Evolutionary conservation across 2,888 invertebrate species (phyloP), one percentile per base, ranked within the genome.

Genomic region (Agonopterix arenella): DNA sequence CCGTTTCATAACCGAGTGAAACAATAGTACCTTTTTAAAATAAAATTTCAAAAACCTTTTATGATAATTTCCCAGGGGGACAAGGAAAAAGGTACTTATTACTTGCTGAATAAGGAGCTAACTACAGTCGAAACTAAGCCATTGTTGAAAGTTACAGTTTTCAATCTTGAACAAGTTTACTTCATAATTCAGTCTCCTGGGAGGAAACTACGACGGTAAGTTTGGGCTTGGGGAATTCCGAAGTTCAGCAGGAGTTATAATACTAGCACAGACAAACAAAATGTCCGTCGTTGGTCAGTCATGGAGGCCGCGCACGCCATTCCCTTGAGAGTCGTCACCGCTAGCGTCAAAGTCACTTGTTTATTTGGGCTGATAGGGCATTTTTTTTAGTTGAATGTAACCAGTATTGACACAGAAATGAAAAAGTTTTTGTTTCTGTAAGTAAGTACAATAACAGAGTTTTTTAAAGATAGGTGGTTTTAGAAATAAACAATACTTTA

Each of bases 131-230:
- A 64, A 70, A 72, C 62, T 67, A 67, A 50, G 62, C 61, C 44
- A 45, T 45, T 49, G 49, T 75, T 67, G 64, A 65, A 67, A 70
- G 64, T 70, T 64, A 64, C 66, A 68, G 67, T 80, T 84, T 79
- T 80, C 80, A 81, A 84, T 82, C 72, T 79, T 70, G 70, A 65
- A 70, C 70, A 71, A 83, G 68, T 49, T 78, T 72, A 69, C 69
- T 77, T 71, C 68, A 80, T 80, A 84, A 83, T 80, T 77, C 68
- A 77, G 64, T 52, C 76, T 68, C 70, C 38, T 49, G 70, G 67
- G 70, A 63, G 57, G 56, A 60, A 76, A 70, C 64, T 71, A 58
- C 62, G 62, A 61, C 68, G 57, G 51, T 54, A 64, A 74, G 61
- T 73, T 68, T 65, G 47, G 56, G 68, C 62, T 51, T 54, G 58